Evolutionary conservation across 2,113 vertebrate genomes (phyloP).

Genomic region (Benitochromis conjunctus): DNA sequence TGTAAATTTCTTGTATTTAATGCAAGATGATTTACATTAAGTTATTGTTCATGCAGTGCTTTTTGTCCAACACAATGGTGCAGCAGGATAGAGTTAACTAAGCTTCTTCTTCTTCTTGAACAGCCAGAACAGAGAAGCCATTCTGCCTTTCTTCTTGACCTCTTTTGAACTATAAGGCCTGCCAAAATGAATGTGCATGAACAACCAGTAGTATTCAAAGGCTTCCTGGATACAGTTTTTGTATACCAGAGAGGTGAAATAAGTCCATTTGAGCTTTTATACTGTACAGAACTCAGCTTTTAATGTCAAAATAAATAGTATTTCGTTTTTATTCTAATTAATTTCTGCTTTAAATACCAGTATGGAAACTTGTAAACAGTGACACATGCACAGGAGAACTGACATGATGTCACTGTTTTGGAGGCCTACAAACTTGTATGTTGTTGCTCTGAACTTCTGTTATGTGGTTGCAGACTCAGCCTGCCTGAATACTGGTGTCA

Average conservation of each 20-base stretch:
- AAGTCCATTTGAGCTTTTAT: not conserved
- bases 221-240: not conserved
- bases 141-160: not conserved
- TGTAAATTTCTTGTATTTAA: not conserved
- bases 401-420: not conserved
- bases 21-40: not conserved
- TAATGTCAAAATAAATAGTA: not conserved
- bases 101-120: not conserved
- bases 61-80: not conserved
- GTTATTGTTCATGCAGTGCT: rapidly evolving
- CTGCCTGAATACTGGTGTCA: constrained; percentile 18
- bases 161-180: not conserved
- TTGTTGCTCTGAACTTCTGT: not conserved
- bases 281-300: rapidly evolving
- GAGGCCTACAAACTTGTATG: not conserved
- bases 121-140: not conserved
- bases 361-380: not conserved
- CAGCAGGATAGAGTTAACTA: not conserved
- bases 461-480: not conserved
- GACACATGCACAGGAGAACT: not conserved
- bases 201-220: not conserved
- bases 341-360: not conserved
- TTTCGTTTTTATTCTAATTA: not conserved
- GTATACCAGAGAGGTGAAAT: not conserved
- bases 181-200: not conserved